phyloP scores from a whole-genome alignment of 2,113 vertebrate genomes.

The Psilopogon haemacephalus region DNA sequence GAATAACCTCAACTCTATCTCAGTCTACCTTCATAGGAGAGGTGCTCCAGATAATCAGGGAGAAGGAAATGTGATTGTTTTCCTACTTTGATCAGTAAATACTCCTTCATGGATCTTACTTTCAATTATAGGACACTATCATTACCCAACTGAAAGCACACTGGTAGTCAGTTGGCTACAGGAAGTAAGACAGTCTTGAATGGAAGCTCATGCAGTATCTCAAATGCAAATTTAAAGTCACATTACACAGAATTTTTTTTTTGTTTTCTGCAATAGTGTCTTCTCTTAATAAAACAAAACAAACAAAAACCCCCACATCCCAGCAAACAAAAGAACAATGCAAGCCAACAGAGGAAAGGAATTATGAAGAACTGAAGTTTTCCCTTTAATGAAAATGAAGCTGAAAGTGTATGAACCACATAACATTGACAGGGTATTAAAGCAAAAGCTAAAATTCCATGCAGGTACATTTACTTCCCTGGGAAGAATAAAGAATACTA shows the following conservation, averaged over 20 bases:
- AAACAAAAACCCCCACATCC: background rate
- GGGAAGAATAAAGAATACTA: background rate
- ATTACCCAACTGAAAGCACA: background rate
- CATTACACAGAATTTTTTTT: background rate
- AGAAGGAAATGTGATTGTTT: background rate
- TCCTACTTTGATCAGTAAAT: background rate
- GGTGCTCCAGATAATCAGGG: background rate
- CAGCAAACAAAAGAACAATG: no score
- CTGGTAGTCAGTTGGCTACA: background rate
- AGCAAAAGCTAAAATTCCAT: background rate
- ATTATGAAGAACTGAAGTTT: background rate
- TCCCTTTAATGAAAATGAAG: background rate
- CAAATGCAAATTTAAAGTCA: background rate
- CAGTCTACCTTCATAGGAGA: background rate
- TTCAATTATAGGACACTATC: background rate
- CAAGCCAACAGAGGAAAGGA: background rate
- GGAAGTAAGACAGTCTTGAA: background rate
- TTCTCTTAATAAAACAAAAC: no score
- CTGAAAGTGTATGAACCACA: background rate
- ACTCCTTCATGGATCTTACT: background rate
- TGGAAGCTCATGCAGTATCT: background rate
- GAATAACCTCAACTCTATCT: background rate
- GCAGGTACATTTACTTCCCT: background rate
- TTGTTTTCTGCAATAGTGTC: background rate
- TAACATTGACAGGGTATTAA: background rate